These are phyloP conservation scores for Lottia scabra DNA, from an alignment of 2,888 invertebrate species.

Conservation along the genomic window DNA sequence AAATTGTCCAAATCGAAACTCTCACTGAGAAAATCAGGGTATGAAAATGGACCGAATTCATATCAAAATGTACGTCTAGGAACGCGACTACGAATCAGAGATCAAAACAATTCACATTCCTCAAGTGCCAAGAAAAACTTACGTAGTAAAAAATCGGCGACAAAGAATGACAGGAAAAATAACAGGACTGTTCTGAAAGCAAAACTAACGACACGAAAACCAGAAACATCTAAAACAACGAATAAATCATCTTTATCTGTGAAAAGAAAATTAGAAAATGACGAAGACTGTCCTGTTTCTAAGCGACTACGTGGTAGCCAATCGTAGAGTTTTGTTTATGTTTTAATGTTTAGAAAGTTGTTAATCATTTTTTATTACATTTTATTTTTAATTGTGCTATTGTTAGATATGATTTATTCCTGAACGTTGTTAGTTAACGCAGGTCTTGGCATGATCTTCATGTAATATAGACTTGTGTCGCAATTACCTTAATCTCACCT, in stretches of 20 bases:
- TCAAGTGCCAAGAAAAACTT: not conserved
- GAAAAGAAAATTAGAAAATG: conserved; percentile 15
- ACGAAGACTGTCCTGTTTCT: conserved; percentile 12
- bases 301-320: conserved; percentile 16
- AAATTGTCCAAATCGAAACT: not conserved
- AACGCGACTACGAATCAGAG: not conserved
- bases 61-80: not conserved
- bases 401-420: too few relatives aligned
- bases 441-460: too few relatives aligned
- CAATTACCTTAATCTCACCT: too few relatives aligned
- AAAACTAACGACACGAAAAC: conserved; percentile 31
- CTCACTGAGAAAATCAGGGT: not conserved
- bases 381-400: too few relatives aligned
- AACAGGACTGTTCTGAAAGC: conserved; percentile 31
- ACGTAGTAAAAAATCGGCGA: not conserved
- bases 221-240: conserved; percentile 24
- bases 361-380: too few relatives aligned
- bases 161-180: conserved; percentile 16
- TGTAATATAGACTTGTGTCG: too few relatives aligned
- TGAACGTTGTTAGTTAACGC: too few relatives aligned
- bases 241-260: not conserved
- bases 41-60: not conserved
- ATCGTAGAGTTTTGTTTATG: not conserved
- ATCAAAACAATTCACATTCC: conserved; percentile 3
- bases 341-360: not conserved